Evolutionary conservation across 2,888 invertebrate species (phyloP), one percentile per base, ranked within the genome.

Genomic region (Gymnoscelis rufifasciata): DNA sequence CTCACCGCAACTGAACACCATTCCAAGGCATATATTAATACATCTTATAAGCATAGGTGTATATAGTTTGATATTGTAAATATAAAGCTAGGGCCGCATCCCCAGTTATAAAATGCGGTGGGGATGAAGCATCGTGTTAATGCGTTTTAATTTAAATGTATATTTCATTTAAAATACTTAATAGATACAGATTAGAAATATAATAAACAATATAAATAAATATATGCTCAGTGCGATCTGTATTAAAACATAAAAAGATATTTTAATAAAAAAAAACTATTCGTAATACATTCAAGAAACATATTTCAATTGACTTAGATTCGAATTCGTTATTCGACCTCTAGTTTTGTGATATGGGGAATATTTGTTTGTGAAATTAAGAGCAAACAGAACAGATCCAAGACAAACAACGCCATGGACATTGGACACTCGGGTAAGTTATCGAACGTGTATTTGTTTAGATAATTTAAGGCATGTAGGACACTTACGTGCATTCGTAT

Each of bases 401-500:
- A 7, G 19, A 35, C 11, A 33, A 47, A 28, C 31, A 27, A 38
- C 24, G 29, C 19, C 26, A 12, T 2, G 3, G 5, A 15, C 10
- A 7, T 10, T 15, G 0, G 10, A 23, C 19, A n/a, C 14, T 1
- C 14, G 1, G 19, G 6, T 7, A 23, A 11, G 15, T 10, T 10
- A 35, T 15, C 11, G 19, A 35, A 35, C 11, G 6, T 10, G 10
- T 23, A 11, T 35, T 35, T 35, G 35, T 10, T 35, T 11, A 19
- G 19, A 19, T 27, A 31, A 31, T 28, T 4, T 38, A 28, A n/a
- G 7, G 10, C 11, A 14, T 10, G 29, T 12, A 26, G 12, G 26
- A n/a, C 38, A 45, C 96, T 94, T 88, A 99, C 96, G 97, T 97
- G 96, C 99, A 99, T 79, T 98, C 97, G 71, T 97, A 97, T 83